These are phyloP conservation scores for Drosophila sucinea DNA, from an alignment of 1,140 invertebrate genomes.

Conservation along the genomic window DNA sequence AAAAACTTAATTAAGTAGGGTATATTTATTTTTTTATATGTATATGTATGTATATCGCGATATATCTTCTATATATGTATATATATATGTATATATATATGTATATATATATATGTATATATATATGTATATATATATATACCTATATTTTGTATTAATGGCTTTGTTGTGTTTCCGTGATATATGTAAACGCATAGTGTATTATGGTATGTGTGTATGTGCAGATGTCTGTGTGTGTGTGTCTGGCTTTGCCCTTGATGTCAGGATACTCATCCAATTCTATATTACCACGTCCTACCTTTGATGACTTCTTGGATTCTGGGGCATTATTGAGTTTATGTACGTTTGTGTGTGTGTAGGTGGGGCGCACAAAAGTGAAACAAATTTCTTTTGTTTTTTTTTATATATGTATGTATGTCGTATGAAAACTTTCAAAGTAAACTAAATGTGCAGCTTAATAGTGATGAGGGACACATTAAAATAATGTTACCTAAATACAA, in stretches of 20 bases:
- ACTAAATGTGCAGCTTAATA: slow-evolving; percentile 2
- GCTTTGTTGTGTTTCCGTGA: slow-evolving; percentile 80
- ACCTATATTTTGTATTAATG: slow-evolving; percentile 76
- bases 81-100: slow-evolving; percentile 51
- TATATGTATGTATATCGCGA: slow-evolving; percentile 32
- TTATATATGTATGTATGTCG: slow-evolving; percentile 31
- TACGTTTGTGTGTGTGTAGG: not conserved
- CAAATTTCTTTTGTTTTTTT: slow-evolving; percentile 44
- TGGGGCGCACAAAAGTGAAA: slow-evolving; percentile 26
- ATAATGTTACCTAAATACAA: not conserved
- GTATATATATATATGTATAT: slow-evolving; percentile 25
- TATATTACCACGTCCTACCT: slow-evolving; percentile 7
- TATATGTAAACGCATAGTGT: slow-evolving; percentile 74
- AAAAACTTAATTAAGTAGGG: slow-evolving; percentile 66
- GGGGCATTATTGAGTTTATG: not conserved
- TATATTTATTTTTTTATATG: slow-evolving; percentile 71
- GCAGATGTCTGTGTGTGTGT: slow-evolving; percentile 23
- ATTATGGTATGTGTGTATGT: slow-evolving; percentile 8
- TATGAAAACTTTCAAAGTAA: not conserved
- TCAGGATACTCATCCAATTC: slow-evolving; percentile 27
- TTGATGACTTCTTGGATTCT: not conserved
- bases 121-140: slow-evolving; percentile 33
- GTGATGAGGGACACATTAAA: not conserved
- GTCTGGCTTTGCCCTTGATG: slow-evolving; percentile 31
- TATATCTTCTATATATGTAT: slow-evolving; percentile 38